These are phyloP conservation scores for Drosophila auraria DNA, from an alignment of 1,140 invertebrate genomes.

Conservation along the genomic window DNA sequence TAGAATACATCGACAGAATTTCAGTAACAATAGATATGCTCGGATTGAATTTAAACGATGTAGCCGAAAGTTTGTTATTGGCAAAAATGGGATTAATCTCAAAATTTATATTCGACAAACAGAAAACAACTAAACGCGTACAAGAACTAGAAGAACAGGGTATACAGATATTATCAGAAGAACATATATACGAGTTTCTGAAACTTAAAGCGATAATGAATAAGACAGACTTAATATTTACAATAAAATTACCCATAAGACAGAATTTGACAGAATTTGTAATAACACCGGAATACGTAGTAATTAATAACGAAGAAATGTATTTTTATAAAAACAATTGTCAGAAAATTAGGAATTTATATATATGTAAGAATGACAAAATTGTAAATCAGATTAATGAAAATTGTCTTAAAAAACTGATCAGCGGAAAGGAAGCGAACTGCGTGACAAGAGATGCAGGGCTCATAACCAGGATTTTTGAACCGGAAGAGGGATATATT, in stretches of 20 bases:
- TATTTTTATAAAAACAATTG: slow-evolving; percentile 2
- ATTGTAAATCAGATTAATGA: neutral
- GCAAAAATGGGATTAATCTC: neutral
- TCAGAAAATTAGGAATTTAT: neutral
- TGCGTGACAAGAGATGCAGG: neutral
- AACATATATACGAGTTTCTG: neutral
- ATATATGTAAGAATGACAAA: slow-evolving; percentile 1
- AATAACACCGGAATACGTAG: slow-evolving; percentile 1
- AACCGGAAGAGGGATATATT: no score
- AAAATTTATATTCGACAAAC: neutral
- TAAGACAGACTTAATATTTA: neutral
- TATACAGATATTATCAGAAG: neutral
- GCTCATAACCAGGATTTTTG: neutral
- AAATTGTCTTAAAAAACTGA: neutral
- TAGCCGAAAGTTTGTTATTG: neutral
- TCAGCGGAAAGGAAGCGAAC: neutral
- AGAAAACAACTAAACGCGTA: neutral
- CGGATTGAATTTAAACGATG: neutral
- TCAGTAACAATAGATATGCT: slow-evolving; percentile 7
- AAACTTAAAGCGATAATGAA: neutral
- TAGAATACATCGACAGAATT: no score
- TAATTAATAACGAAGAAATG: neutral
- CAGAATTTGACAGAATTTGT: slow-evolving; percentile 1
- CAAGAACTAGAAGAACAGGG: neutral
- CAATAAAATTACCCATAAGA: neutral